Evolutionary conservation across 2,797 vertebrate species (phyloP), one percentile per base, ranked within the genome.

Genomic region (Phataginus tricuspis): DNA sequence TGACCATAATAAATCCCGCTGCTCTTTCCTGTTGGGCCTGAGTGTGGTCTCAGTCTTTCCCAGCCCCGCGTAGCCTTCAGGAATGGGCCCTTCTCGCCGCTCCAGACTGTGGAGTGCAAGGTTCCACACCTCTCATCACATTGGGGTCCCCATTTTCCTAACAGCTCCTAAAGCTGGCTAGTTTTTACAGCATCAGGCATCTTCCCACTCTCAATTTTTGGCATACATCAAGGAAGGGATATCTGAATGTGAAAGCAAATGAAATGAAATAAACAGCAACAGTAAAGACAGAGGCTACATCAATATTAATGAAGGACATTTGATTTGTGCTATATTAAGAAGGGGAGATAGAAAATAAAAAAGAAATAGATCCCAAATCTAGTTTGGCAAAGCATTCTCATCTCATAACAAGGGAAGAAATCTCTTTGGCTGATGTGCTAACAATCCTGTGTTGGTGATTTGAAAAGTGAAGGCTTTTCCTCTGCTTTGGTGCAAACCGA

Each of bases 251-350:
- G 75, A 94, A 85, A 96, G 42, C 12, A 57, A 92, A 55, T 34
- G 27, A 86, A 91, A 86, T 63, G 25, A 87, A 93, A 90, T 69
- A 71, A 91, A 74, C 34, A 86, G 42, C 39, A 79, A 34, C 2
- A 49, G 42, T 53, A 87, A 84, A 11, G 5, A 49, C 64, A 82
- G 61, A 80, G 34, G 11, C 12, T 49, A 6, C 72, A 66, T 86
- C 77, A 90, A 55, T 69, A 95, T 93, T 95, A 93, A 95, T 68
- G 25, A 72, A 34, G 86, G 77, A 79, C 14, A 21, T 94, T 91
- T 96, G 45, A 39, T 90, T 85, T 97, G 25, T 90, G 23, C 8
- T 93, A 9, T 64, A 39, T 86, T 94, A 93, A 96, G 84, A 82
- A 89, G 42, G 68, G 91, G 53, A 74, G 42, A 55, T 2, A 68